A percentile compares a stretch with the other conserved stretches of the same genome.
phyloP scores from a whole-genome alignment of 2,113 vertebrate genomes.

The Amphiprion ocellaris region DNA sequence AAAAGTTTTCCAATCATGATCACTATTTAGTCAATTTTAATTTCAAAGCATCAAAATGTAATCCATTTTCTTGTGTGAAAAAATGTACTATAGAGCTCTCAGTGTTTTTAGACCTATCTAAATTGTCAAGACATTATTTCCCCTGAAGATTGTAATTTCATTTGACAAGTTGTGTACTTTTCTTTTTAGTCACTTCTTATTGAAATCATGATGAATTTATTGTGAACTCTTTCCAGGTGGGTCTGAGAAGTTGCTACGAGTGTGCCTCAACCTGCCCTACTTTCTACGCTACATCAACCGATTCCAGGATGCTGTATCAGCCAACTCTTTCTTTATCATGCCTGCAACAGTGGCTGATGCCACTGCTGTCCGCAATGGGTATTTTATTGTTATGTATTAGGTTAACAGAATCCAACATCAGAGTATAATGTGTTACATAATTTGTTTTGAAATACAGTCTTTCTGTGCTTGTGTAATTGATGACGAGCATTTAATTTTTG shows the following conservation, averaged over 20 bases:
- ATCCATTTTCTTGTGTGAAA: no score
- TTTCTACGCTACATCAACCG: constrained; percentile 99
- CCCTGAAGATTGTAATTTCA: not conserved
- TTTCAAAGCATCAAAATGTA: no score
- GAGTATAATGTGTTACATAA: not conserved
- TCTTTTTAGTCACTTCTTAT: not conserved
- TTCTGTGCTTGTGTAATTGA: not conserved
- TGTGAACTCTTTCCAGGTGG: constrained; percentile 85
- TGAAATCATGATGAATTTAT: not conserved
- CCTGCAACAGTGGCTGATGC: constrained; percentile 97
- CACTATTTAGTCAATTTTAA: no score
- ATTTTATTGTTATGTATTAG: constrained; percentile 40
- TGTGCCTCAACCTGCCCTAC: constrained; percentile 98
- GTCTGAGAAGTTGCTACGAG: constrained; percentile 95
- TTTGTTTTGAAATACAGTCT: not conserved
- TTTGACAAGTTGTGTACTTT: not conserved
- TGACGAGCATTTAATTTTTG: not conserved
- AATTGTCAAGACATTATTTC: no score
- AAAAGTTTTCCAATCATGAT: no score
- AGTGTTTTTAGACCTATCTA: no score
- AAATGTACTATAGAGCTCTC: not conserved
- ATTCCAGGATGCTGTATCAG: constrained; percentile 98
- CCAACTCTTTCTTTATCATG: constrained; percentile 99
- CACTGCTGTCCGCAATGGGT: constrained; percentile 98
- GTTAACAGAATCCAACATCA: not conserved